Evolutionary conservation across 2,888 invertebrate species (phyloP).

Genomic region (Hypomecis atomaria): DNA sequence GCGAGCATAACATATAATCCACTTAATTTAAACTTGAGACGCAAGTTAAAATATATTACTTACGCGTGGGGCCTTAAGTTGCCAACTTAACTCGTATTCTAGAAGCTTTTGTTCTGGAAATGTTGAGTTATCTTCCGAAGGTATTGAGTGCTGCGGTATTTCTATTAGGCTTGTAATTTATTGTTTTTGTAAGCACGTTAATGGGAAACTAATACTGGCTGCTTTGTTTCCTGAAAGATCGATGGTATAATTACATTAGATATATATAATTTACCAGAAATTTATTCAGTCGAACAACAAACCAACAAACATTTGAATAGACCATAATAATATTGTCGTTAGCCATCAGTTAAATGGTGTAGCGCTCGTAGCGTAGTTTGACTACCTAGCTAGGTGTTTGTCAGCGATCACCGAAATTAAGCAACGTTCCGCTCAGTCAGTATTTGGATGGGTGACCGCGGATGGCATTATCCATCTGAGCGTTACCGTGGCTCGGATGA

Average conservation of each 20-base stretch:
- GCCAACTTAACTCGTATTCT: constrained; percentile 22
- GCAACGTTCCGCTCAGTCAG: too few relatives aligned
- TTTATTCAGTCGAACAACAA: too few relatives aligned
- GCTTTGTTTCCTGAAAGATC: background rate
- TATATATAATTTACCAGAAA: background rate
- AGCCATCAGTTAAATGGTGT: too few relatives aligned
- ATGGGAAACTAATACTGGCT: background rate
- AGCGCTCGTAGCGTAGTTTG: too few relatives aligned
- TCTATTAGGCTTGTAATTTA: background rate
- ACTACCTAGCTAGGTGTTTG: too few relatives aligned
- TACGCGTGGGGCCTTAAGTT: constrained; percentile 25
- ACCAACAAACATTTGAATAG: too few relatives aligned
- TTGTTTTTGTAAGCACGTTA: background rate
- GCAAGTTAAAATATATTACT: constrained; percentile 33
- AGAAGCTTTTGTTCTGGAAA: constrained; percentile 18
- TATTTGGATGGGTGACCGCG: too few relatives aligned
- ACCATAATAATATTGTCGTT: too few relatives aligned
- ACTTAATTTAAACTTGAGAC: constrained; percentile 33
- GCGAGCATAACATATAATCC: constrained; percentile 25
- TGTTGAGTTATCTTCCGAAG: constrained; percentile 10
- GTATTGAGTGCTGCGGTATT: background rate
- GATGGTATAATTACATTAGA: background rate
- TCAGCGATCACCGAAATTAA: too few relatives aligned
- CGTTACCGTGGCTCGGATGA: too few relatives aligned
- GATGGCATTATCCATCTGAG: too few relatives aligned